phyloP scores from a whole-genome alignment of 2,113 vertebrate genomes.

The Dicentrarchus labrax region DNA sequence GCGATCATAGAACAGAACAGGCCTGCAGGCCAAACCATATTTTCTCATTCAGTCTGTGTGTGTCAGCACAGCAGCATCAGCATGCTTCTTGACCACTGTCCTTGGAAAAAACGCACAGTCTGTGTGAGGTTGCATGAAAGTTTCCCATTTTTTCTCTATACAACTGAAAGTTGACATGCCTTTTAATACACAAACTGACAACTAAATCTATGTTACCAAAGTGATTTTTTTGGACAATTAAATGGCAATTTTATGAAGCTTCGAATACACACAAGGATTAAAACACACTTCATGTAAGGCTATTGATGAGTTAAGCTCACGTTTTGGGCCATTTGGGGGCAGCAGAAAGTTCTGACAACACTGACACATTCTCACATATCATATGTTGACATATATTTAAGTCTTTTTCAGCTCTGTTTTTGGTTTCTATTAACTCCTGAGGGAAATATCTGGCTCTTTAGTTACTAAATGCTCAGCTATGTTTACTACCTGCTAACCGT shows the following conservation, averaged over 20 bases:
- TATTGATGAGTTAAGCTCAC: not conserved
- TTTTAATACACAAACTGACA: not conserved
- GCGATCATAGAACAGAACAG: slow-evolving; percentile 19
- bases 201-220: not conserved
- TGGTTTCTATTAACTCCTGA: not conserved
- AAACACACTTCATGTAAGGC: not conserved
- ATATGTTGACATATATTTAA: too few relatives aligned
- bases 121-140: slow-evolving; percentile 3
- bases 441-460: not conserved
- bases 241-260: not conserved
- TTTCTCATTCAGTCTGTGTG: slow-evolving; percentile 4
- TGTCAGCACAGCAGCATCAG: slow-evolving; percentile 18
- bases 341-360: not conserved
- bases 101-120: not conserved
- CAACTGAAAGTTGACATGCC: not conserved
- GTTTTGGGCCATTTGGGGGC: not conserved
- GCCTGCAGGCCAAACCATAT: slow-evolving; percentile 13
- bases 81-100: slow-evolving; percentile 3
- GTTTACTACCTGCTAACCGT: not conserved
- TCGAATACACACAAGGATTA: not conserved
- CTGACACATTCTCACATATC: not conserved
- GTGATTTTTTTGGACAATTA: not conserved
- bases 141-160: not conserved
- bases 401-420: not conserved
- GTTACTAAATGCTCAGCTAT: not conserved